Evolutionary conservation across 92 coral and sea anemone genomes (phyloP).

Genomic region (Epizoanthus fatuus): DNA sequence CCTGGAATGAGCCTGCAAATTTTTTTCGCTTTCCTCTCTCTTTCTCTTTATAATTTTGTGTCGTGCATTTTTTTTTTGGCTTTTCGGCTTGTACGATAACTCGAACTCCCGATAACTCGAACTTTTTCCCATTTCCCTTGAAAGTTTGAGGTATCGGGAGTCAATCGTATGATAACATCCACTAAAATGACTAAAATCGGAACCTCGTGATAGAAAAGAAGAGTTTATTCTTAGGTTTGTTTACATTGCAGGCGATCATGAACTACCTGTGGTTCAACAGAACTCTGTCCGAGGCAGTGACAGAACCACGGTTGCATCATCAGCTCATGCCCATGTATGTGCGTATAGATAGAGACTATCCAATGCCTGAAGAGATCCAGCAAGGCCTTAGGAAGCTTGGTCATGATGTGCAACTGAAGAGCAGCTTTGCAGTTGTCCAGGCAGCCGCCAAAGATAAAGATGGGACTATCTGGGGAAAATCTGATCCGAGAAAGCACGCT

Average conservation of each 20-base stretch:
- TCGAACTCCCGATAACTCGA: too few species aligned
- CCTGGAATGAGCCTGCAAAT: too few species aligned
- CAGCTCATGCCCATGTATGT: slow-evolving; percentile 81
- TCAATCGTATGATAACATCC: too few species aligned
- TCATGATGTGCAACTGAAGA: slow-evolving; percentile 45
- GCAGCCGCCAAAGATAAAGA: slow-evolving; percentile 72
- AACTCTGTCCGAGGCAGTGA: slow-evolving; percentile 72
- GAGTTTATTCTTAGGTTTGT: background rate
- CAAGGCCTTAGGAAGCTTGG: slow-evolving; percentile 65
- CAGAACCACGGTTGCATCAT: slow-evolving; percentile 76
- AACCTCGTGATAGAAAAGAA: background rate
- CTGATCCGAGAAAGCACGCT: slow-evolving; percentile 79
- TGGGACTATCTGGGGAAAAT: slow-evolving; percentile 71
- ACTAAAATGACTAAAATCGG: background rate
- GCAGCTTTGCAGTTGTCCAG: slow-evolving; percentile 72
- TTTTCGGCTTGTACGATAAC: too few species aligned
- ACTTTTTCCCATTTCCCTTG: too few species aligned
- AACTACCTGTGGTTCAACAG: slow-evolving; percentile 83
- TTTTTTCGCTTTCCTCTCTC: too few species aligned
- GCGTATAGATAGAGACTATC: slow-evolving; percentile 66
- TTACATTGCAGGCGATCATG: slow-evolving; percentile 69
- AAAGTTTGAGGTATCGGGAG: too few species aligned
- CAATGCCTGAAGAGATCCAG: slow-evolving; percentile 62
- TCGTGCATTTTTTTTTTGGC: too few species aligned
- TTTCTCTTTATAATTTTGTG: too few species aligned